phyloP scores from a whole-genome alignment of 1,140 invertebrate species.

The Cydia strobilella region DNA sequence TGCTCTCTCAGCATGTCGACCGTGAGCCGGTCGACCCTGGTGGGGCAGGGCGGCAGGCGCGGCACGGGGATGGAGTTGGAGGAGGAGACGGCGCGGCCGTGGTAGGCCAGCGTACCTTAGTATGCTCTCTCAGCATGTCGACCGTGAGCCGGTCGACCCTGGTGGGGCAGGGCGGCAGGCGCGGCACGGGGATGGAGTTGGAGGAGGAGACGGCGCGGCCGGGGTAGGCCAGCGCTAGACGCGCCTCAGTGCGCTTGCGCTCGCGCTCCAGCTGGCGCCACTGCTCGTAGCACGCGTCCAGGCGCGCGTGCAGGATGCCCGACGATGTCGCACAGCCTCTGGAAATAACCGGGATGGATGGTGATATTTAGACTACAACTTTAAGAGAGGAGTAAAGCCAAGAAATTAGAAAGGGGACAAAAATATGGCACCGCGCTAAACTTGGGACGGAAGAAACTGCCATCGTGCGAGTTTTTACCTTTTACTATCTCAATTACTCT shows the following conservation, averaged over 20 bases:
- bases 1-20: conserved; percentile 88
- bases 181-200: conserved; percentile 90
- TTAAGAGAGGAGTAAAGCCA: no score
- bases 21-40: conserved; percentile 89
- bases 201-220: conserved; percentile 90
- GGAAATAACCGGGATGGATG: conserved; percentile 12
- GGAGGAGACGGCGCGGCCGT: conserved; percentile 86
- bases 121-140: conserved; percentile 85
- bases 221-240: conserved; percentile 89
- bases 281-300: conserved; percentile 92
- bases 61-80: conserved; percentile 91
- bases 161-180: conserved; percentile 90
- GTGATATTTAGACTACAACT: neutral
- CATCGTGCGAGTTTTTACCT: no score
- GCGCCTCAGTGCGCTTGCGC: conserved; percentile 92
- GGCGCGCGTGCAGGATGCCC: conserved; percentile 84
- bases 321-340: conserved; percentile 77
- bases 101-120: conserved; percentile 63
- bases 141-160: conserved; percentile 91
- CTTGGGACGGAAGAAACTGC: no score
- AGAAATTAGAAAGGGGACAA: no score
- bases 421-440: no score
- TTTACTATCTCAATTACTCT: no score
- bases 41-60: conserved; percentile 89
- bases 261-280: conserved; percentile 91